These are phyloP conservation scores for Dichetophora obliterata DNA, from an alignment of 2,888 invertebrate species.

Conservation along the genomic window DNA sequence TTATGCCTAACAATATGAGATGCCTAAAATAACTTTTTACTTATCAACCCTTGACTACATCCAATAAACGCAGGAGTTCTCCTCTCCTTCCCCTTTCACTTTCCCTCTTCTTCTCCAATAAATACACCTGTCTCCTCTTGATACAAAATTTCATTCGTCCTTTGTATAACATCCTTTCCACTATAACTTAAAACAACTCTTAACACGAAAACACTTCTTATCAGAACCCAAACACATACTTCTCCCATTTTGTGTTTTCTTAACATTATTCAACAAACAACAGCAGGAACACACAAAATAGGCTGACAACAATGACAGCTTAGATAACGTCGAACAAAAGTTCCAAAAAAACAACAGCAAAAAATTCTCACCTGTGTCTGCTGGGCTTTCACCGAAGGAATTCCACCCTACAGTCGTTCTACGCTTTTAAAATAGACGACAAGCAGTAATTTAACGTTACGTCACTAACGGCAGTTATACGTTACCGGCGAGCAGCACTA, in stretches of 20 bases:
- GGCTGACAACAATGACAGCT: neutral
- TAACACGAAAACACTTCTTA: slow-evolving; percentile 13
- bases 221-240: neutral
- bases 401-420: neutral
- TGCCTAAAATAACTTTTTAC: no score
- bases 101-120: no score
- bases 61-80: no score
- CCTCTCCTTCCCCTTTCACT: no score
- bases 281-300: neutral
- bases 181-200: no score
- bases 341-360: neutral
- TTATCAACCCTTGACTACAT: no score
- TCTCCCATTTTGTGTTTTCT: neutral
- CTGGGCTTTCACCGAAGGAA: neutral
- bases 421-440: neutral
- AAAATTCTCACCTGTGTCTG: neutral
- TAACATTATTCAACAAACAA: neutral
- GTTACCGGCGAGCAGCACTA: slow-evolving; percentile 30
- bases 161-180: no score
- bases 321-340: neutral
- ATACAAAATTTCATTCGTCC: no score
- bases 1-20: no score
- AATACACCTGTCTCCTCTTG: no score
- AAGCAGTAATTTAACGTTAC: neutral
- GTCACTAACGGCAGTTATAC: neutral